Percentiles rank a stretch among this genome's conserved stretches.
Evolutionary conservation across 2,797 vertebrate genomes (phyloP).

Genomic region (Rhinella marina): DNA sequence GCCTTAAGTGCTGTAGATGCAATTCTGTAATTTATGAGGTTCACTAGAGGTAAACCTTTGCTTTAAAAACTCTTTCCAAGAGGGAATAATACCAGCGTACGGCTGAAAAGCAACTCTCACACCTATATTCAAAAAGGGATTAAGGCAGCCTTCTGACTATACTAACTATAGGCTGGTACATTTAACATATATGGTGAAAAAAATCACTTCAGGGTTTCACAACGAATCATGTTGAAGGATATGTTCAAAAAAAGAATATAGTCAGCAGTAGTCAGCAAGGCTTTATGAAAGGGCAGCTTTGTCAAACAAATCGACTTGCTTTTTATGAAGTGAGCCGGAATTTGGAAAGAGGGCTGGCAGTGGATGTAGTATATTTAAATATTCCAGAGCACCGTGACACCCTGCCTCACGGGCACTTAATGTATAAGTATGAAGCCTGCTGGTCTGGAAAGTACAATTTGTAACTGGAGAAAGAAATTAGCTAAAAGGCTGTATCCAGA

Average conservation of each 20-base stretch:
- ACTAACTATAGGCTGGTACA: neutral
- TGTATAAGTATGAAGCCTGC: neutral
- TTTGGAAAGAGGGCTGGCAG: slow-evolving; percentile 20
- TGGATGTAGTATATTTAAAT: slow-evolving; percentile 16
- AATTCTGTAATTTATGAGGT: neutral
- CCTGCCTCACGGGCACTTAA: slow-evolving; percentile 12
- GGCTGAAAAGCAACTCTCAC: slow-evolving; percentile 7
- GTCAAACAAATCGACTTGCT: slow-evolving; percentile 24
- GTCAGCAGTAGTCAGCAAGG: slow-evolving; percentile 22
- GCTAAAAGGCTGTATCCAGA: neutral
- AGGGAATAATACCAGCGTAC: neutral
- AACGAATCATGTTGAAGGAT: slow-evolving; percentile 27
- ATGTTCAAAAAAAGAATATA: slow-evolving; percentile 15
- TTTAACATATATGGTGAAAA: slow-evolving; percentile 20
- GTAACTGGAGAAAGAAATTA: slow-evolving; percentile 23
- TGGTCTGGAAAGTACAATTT: slow-evolving; percentile 25
- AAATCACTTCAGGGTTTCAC: neutral
- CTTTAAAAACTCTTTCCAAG: neutral
- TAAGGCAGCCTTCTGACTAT: neutral
- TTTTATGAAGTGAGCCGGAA: slow-evolving; percentile 35
- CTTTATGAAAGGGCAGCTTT: slow-evolving; percentile 29
- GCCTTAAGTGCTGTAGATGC: neutral
- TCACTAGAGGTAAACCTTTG: neutral
- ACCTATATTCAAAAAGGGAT: slow-evolving; percentile 4
- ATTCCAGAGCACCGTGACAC: slow-evolving; percentile 21